A percentile compares a stretch with the other conserved stretches of the same genome.
Conservation (phyloP, 2,888 invertebrate genomes). For the Hemithea aestivaria region DNA sequence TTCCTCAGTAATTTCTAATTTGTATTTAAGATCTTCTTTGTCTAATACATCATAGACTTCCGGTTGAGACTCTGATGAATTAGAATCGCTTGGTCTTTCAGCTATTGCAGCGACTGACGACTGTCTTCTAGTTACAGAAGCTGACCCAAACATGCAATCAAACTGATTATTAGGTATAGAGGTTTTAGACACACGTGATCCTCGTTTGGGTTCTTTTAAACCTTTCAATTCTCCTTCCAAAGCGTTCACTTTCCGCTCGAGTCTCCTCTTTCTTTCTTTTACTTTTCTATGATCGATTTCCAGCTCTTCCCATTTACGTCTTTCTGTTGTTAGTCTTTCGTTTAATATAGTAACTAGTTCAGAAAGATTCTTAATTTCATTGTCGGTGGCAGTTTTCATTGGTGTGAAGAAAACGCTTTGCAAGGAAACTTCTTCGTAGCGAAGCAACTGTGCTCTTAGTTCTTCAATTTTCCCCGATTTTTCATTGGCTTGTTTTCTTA, state of each 20-base stretch:
- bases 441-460: slow-evolving; percentile 60
- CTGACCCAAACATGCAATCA: slow-evolving; percentile 32
- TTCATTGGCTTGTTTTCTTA: slow-evolving; percentile 64
- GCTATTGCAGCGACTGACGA: slow-evolving; percentile 43
- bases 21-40: slow-evolving; percentile 64
- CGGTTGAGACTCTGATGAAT: slow-evolving; percentile 44
- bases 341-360: slow-evolving; percentile 79
- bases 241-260: slow-evolving; percentile 47
- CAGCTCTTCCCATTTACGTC: slow-evolving; percentile 78
- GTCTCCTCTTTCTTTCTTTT: slow-evolving; percentile 71
- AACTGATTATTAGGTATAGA: slow-evolving; percentile 44
- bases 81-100: slow-evolving; percentile 50
- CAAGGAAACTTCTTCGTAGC: slow-evolving; percentile 69
- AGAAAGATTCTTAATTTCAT: slow-evolving; percentile 80
- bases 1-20: slow-evolving; percentile 82
- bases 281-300: slow-evolving; percentile 76
- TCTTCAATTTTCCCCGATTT: slow-evolving; percentile 70
- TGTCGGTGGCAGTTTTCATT: slow-evolving; percentile 79
- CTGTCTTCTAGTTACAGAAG: slow-evolving; percentile 39
- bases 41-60: slow-evolving; percentile 51
- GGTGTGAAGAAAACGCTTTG: slow-evolving; percentile 73
- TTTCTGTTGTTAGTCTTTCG: slow-evolving; percentile 78
- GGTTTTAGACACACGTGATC: slow-evolving; percentile 49
- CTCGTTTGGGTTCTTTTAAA: slow-evolving; percentile 45
- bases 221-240: slow-evolving; percentile 50